A percentile compares a stretch with the other conserved stretches of the same genome.
These are phyloP conservation scores for Numida meleagris DNA, from an alignment of 2,113 vertebrate species.

Conservation along the genomic window DNA sequence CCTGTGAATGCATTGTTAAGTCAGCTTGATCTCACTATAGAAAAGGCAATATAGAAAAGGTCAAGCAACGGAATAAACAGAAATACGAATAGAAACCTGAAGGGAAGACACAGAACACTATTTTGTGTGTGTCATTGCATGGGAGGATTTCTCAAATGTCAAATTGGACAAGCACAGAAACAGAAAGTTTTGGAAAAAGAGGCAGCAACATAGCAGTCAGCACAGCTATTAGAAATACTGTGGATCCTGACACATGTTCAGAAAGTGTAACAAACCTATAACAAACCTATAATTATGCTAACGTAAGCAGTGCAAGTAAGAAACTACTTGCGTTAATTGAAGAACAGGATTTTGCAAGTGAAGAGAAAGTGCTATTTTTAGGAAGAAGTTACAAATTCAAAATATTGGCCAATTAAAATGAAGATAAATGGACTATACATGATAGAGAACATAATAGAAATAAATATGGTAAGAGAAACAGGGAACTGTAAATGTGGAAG, in stretches of 20 bases:
- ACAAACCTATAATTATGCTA: background rate
- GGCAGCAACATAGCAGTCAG: background rate
- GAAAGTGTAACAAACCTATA: conserved; percentile 17
- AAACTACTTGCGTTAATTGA: background rate
- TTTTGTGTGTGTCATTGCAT: background rate
- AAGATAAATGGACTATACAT: background rate
- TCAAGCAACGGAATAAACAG: background rate
- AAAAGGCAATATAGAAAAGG: background rate
- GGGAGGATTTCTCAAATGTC: background rate
- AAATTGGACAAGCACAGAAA: background rate
- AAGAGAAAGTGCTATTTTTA: background rate
- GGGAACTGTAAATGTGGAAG: background rate
- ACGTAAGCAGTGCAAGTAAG: background rate
- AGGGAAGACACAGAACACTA: background rate
- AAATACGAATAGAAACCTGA: background rate
- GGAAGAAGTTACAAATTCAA: background rate
- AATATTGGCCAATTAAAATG: background rate
- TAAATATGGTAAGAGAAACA: background rate
- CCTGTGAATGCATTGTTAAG: background rate
- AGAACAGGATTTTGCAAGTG: background rate
- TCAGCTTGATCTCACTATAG: background rate
- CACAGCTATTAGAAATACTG: background rate
- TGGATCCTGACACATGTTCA: background rate
- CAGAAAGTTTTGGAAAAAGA: background rate
- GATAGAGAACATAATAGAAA: background rate